Percentiles rank a stretch among this genome's conserved stretches.
phyloP scores from a whole-genome alignment of 2,888 invertebrate genomes.

The Euspilapteryx auroguttella region DNA sequence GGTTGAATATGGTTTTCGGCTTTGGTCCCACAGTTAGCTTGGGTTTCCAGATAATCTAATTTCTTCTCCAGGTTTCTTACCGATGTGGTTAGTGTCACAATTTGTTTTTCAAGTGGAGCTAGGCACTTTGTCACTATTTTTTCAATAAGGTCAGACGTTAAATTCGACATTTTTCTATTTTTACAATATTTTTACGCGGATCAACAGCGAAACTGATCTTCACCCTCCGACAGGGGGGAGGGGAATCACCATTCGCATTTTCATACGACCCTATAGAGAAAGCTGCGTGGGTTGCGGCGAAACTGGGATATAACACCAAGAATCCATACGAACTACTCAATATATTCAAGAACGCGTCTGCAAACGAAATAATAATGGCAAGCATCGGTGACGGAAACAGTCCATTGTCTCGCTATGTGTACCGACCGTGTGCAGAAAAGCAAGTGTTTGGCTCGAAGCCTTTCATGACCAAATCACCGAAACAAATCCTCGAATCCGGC shows the following conservation, averaged over 20 bases:
- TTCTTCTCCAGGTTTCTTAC: too few relatives aligned
- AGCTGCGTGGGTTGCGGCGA: constrained; percentile 7
- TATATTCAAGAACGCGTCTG: constrained; percentile 8
- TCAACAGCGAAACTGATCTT: too few relatives aligned
- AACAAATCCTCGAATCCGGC: constrained; percentile 8
- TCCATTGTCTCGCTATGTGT: constrained; percentile 3
- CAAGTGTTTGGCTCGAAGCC: constrained; percentile 3
- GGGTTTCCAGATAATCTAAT: too few relatives aligned
- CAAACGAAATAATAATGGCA: constrained; percentile 8
- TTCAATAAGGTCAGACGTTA: too few relatives aligned
- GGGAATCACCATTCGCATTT: constrained; percentile 9
- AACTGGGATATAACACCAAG: constrained; percentile 9
- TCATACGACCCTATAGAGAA: constrained; percentile 7
- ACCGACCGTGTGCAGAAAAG: constrained; percentile 6
- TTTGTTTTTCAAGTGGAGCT: too few relatives aligned
- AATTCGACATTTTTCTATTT: too few relatives aligned
- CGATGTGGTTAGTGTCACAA: too few relatives aligned
- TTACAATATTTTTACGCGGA: too few relatives aligned
- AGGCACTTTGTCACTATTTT: too few relatives aligned
- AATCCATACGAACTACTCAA: constrained; percentile 9
- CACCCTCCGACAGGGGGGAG: too few relatives aligned
- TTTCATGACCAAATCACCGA: constrained; percentile 7
- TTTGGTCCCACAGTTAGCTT: too few relatives aligned
- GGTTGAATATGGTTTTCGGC: too few relatives aligned
- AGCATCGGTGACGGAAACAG: constrained; percentile 3